phyloP scores from a whole-genome alignment of 2,888 invertebrate species.

The Macaria notata region DNA sequence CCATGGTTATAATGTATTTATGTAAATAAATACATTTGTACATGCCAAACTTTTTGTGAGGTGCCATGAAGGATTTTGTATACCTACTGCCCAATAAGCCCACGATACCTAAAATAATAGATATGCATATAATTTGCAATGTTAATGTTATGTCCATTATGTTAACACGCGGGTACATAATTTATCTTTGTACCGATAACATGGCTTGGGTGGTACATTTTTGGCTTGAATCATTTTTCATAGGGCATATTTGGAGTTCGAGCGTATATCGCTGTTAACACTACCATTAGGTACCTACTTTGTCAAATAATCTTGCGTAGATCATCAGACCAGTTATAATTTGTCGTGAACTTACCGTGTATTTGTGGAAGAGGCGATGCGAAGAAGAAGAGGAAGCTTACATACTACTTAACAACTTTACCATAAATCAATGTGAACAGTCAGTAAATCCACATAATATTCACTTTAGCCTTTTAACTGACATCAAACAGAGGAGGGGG shows the following conservation, averaged over 20 bases:
- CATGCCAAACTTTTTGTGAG: conserved; percentile 44
- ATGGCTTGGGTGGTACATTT: background rate
- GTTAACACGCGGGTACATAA: conserved; percentile 8
- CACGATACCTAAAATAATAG: conserved; percentile 17
- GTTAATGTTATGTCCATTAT: conserved; percentile 17
- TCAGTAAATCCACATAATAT: too few species aligned
- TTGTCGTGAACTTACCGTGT: too few species aligned
- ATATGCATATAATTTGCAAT: conserved; percentile 17
- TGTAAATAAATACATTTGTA: conserved; percentile 44
- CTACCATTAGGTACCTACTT: too few species aligned
- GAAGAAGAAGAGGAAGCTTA: too few species aligned
- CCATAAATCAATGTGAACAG: too few species aligned
- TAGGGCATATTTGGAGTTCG: conserved; percentile 1
- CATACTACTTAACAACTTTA: too few species aligned
- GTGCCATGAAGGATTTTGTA: conserved; percentile 38
- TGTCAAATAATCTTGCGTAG: too few species aligned
- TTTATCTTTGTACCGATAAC: conserved; percentile 9
- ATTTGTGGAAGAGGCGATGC: too few species aligned
- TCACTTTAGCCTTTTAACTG: too few species aligned
- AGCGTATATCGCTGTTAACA: background rate
- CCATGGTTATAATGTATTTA: conserved; percentile 52
- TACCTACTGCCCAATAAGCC: conserved; percentile 14
- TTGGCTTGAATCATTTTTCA: conserved; percentile 4
- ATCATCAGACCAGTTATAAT: too few species aligned
- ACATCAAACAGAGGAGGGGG: too few species aligned